Evolutionary conservation across 2,113 vertebrate genomes (phyloP).

Genomic region (Rhinolophus ferrumequinum): DNA sequence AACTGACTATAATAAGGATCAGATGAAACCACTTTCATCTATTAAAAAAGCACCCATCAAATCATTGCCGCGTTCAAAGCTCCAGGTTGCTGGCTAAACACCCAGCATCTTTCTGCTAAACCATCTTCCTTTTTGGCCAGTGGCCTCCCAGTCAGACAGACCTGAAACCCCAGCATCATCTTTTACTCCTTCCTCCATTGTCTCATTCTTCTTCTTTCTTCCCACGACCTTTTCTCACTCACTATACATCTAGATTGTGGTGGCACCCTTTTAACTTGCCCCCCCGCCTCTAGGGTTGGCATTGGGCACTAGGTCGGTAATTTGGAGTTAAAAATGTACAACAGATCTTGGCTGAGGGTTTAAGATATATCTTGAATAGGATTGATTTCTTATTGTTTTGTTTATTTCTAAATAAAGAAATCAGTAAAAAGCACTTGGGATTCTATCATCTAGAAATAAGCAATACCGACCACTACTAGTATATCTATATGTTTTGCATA

Average conservation of each 20-base stretch:
- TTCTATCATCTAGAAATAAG: not conserved
- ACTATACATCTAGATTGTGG: not conserved
- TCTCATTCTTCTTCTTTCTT: not conserved
- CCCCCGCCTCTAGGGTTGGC: not conserved
- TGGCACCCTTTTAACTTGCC: not conserved
- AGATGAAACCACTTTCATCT: not conserved
- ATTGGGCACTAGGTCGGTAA: not conserved
- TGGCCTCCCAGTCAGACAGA: not conserved
- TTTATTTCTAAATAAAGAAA: constrained; percentile 28
- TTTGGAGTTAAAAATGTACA: not conserved
- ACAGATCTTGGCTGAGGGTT: not conserved
- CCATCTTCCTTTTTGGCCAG: not conserved
- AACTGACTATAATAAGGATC: not conserved
- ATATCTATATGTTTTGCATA: constrained; percentile 22
- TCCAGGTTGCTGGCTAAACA: not conserved
- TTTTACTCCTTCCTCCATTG: not conserved
- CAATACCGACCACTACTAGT: not conserved
- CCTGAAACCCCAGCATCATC: not conserved
- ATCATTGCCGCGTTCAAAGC: not conserved
- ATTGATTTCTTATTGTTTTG: not conserved
- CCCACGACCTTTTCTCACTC: not conserved
- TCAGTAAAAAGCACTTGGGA: not conserved
- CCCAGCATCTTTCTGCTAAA: not conserved
- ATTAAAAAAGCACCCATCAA: not conserved
- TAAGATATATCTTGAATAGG: not conserved